Evolutionary conservation across 2,797 vertebrate genomes (phyloP), one percentile per base, ranked within the genome.

Genomic region (Thaleichthys pacificus): DNA sequence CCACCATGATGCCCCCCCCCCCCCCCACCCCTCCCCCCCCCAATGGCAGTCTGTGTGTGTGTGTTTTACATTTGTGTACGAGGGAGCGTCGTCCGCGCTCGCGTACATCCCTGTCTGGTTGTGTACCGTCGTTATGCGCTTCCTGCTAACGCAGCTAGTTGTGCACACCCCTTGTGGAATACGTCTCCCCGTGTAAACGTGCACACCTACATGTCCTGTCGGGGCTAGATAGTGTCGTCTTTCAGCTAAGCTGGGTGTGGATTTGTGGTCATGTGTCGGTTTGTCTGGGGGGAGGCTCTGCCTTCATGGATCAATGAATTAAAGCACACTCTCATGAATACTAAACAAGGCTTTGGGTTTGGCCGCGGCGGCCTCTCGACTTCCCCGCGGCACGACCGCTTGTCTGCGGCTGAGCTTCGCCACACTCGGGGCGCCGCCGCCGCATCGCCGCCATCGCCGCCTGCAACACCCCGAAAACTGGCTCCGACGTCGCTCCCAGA

Each of bases 291-390:
- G 78, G 82, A 83, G 1, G 11, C 82, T 66, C 70, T 88, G 83
- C 81, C 85, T 89, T 88, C 89, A 89, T 66, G 87, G 90, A 90
- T 90, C 88, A 87, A 87, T 86, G 85, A 84, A 74, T 85, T 80
- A 82, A 82, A 80, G 80, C 77, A 49, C 0, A 26, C 77, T 70
- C 85, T 85, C 87, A 86, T 88, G 87, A 90, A 91, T 89, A 86
- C 82, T 85, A 88, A 89, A 86, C 83, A 69, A 80, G 83, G 82
- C 61, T 49, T 32, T 51, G 70, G 70, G 0, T 24, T 24, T 1
- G 1, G 24, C 24, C 24, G 24, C 83, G 80, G 69, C 79, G 82
- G 83, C 78, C 83, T 80, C 80, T 72, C 76, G 80, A 72, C 56
- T 74, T 68, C 70, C 68, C 85, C 69, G 80, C 47, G 74, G 81